phyloP scores from a whole-genome alignment of 2,888 invertebrate species.

The Cremastobaeus sp. region DNA sequence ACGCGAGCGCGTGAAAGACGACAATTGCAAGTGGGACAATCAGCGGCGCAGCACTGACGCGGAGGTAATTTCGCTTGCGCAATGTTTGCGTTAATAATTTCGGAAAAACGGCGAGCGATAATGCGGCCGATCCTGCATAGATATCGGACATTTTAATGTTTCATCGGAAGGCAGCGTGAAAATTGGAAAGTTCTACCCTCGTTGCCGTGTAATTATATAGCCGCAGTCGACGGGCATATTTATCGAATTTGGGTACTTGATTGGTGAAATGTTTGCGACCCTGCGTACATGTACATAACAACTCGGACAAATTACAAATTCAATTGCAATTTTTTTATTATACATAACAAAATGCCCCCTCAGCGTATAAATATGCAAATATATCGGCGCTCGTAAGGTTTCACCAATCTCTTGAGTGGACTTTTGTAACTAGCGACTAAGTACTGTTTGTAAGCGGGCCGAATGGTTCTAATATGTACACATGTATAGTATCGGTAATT shows the following conservation, averaged over 20 bases:
- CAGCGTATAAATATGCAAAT: slow-evolving; percentile 16
- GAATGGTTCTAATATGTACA: slow-evolving; percentile 23
- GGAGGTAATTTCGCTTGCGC: slow-evolving; percentile 26
- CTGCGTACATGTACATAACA: slow-evolving; percentile 48
- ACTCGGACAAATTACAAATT: slow-evolving; percentile 38
- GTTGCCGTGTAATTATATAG: slow-evolving; percentile 52
- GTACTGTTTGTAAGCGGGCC: no score
- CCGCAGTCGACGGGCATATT: slow-evolving; percentile 37
- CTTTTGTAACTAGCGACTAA: no score
- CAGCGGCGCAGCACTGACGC: slow-evolving; percentile 7
- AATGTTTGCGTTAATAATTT: slow-evolving; percentile 24
- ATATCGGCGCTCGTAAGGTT: slow-evolving; percentile 46
- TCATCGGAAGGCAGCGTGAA: slow-evolving; percentile 33
- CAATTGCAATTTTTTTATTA: slow-evolving; percentile 53
- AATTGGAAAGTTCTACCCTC: slow-evolving; percentile 59
- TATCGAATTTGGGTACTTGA: slow-evolving; percentile 39
- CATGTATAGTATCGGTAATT: slow-evolving; percentile 18
- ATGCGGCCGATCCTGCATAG: slow-evolving; percentile 48
- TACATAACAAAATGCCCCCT: slow-evolving; percentile 17
- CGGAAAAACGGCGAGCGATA: slow-evolving; percentile 34
- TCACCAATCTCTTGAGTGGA: no score
- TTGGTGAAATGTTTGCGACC: slow-evolving; percentile 52
- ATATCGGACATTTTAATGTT: slow-evolving; percentile 50
- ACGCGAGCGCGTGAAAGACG: not conserved
- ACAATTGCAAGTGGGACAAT: slow-evolving; percentile 23